A percentile compares a stretch with the other conserved stretches of the same genome.
Evolutionary conservation across 2,113 vertebrate genomes (phyloP).

Genomic region (Aspiorhynchus laticeps): DNA sequence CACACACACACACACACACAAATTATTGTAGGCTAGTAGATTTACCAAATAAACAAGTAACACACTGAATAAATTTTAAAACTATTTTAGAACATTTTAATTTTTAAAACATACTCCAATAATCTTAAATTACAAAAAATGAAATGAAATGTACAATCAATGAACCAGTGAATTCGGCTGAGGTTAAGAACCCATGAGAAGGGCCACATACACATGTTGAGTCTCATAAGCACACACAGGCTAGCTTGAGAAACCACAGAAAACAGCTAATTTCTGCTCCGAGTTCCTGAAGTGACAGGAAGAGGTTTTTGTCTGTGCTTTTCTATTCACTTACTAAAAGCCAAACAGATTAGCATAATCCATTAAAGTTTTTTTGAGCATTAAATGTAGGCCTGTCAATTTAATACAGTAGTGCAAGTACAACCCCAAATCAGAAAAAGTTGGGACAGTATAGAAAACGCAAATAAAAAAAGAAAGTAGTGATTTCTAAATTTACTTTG

Average conservation of each 20-base stretch:
- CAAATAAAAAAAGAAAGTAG: no score
- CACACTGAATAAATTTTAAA: not conserved
- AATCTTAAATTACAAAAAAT: not conserved
- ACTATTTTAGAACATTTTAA: not conserved
- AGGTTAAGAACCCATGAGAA: not conserved
- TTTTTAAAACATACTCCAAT: not conserved
- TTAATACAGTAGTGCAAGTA: not conserved
- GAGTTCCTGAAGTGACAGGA: slow-evolving; percentile 11
- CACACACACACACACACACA: no score
- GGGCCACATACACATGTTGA: not conserved
- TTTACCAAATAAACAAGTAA: not conserved
- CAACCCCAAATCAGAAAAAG: no score
- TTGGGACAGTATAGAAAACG: no score
- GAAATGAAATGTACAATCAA: not conserved
- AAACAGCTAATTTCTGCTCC: not conserved
- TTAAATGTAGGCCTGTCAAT: slow-evolving; percentile 10
- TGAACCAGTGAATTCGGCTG: not conserved
- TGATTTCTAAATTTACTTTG: no score
- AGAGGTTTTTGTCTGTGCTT: not conserved
- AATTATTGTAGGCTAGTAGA: not conserved
- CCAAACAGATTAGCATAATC: slow-evolving; percentile 8
- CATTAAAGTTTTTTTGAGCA: not conserved
- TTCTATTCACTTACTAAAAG: slow-evolving; percentile 9
- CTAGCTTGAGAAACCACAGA: not conserved
- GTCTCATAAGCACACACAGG: not conserved